Percentiles rank a stretch among this genome's conserved stretches.
Conservation (phyloP, 2,888 invertebrate genomes). For the Andricus curvator region DNA sequence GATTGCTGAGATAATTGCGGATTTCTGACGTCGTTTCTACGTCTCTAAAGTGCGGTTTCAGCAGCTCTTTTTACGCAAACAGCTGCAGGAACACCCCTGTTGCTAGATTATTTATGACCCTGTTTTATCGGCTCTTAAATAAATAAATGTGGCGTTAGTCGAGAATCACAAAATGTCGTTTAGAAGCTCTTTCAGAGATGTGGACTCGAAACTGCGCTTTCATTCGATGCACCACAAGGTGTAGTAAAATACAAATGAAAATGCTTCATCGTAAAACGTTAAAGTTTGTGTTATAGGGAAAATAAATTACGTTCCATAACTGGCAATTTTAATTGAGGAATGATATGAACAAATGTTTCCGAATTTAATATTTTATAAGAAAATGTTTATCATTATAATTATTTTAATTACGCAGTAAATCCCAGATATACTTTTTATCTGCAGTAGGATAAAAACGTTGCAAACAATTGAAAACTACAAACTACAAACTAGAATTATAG, state of each 20-base stretch:
- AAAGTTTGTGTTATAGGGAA: too few species aligned
- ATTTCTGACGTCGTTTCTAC: not conserved
- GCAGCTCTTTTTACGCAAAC: not conserved
- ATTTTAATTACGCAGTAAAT: not conserved
- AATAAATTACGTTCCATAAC: too few species aligned
- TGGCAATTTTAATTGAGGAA: not conserved
- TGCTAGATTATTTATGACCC: not conserved
- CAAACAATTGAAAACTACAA: too few species aligned
- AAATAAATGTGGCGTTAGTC: not conserved
- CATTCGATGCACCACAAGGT: not conserved
- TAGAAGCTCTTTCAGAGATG: not conserved
- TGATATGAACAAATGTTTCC: not conserved
- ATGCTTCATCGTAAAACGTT: not conserved
- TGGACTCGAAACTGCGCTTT: not conserved
- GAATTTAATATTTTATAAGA: not conserved
- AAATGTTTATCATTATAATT: not conserved
- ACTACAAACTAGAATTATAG: too few species aligned
- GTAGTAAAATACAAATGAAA: not conserved
- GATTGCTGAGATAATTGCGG: not conserved
- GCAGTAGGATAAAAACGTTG: too few species aligned
- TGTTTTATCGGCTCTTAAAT: constrained; percentile 2
- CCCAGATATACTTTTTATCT: too few species aligned
- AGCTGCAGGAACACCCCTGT: not conserved
- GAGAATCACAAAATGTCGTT: not conserved
- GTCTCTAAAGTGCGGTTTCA: not conserved